Conservation (phyloP, 2,888 invertebrate genomes). For the Unio pictorum region DNA sequence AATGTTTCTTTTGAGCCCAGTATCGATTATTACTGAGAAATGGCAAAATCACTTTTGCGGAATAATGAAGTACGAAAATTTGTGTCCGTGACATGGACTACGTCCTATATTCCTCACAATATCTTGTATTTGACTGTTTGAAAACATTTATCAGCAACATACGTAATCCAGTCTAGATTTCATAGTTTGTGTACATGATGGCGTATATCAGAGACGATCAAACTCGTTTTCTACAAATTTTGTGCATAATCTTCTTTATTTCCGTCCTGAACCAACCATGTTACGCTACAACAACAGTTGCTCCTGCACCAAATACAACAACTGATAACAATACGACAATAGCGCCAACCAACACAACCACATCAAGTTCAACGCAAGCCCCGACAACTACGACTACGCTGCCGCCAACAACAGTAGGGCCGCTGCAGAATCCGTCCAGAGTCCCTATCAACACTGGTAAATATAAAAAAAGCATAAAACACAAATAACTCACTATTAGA, state of each 20-base stretch:
- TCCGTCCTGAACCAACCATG: background rate
- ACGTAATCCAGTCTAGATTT: too few relatives aligned
- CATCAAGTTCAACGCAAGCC: conserved; percentile 8
- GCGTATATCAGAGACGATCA: conserved; percentile 15
- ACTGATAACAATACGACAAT: conserved; percentile 4
- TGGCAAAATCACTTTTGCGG: too few relatives aligned
- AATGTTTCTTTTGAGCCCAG: too few relatives aligned
- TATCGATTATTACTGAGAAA: too few relatives aligned
- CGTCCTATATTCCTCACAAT: too few relatives aligned
- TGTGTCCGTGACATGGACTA: too few relatives aligned
- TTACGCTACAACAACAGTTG: background rate
- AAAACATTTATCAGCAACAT: too few relatives aligned
- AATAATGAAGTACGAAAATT: too few relatives aligned
- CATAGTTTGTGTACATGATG: conserved; percentile 26
- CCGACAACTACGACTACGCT: conserved; percentile 19
- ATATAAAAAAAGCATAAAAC: background rate
- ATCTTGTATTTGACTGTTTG: too few relatives aligned
- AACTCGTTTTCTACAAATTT: background rate
- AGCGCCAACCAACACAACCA: conserved; percentile 2
- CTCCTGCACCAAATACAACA: conserved; percentile 6
- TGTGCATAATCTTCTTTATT: background rate
- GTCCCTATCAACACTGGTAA: background rate
- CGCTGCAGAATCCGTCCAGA: conserved; percentile 14
- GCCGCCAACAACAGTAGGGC: conserved; percentile 23
- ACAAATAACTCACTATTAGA: background rate